These are phyloP conservation scores for Rhorus exstirpatorius DNA, from an alignment of 2,888 invertebrate species.

Conservation along the genomic window DNA sequence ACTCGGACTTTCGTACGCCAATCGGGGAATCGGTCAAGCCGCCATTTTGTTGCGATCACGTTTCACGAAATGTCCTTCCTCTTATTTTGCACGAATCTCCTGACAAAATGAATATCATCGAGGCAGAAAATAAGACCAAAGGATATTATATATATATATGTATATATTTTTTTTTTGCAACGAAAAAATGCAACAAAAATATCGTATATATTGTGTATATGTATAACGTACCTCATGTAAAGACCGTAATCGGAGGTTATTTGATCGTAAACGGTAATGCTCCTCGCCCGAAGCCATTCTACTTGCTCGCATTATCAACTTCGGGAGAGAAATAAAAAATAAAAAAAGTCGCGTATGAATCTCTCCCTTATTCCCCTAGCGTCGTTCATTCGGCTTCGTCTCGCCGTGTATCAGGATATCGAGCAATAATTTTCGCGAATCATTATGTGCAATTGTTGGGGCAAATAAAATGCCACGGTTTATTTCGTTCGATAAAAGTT, in stretches of 20 bases:
- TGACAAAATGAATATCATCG: not conserved
- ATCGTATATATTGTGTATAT: constrained; percentile 47
- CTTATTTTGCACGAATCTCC: not conserved
- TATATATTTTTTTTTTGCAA: no score
- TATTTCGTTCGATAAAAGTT: constrained; percentile 37
- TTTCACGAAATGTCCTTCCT: constrained; percentile 15
- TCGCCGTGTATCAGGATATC: constrained; percentile 31
- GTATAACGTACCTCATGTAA: constrained; percentile 71
- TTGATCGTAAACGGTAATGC: constrained; percentile 83
- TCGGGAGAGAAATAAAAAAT: constrained; percentile 31
- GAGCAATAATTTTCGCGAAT: constrained; percentile 81
- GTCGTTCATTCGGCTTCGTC: constrained; percentile 9
- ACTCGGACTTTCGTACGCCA: not conserved
- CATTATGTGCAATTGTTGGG: constrained; percentile 83
- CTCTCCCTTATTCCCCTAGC: not conserved
- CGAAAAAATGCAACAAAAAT: no score
- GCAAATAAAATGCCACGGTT: constrained; percentile 80
- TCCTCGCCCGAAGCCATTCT: constrained; percentile 80
- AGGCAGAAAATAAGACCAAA: not conserved
- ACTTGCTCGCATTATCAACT: constrained; percentile 81
- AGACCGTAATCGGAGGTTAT: constrained; percentile 82
- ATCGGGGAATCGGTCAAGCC: not conserved
- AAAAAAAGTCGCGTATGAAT: constrained; percentile 42
- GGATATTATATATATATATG: constrained; percentile 37
- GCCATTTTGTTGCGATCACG: constrained; percentile 3